Evolutionary conservation across 2,113 vertebrate genomes (phyloP).

Genomic region (Sinocyclocheilus anophthalmus): DNA sequence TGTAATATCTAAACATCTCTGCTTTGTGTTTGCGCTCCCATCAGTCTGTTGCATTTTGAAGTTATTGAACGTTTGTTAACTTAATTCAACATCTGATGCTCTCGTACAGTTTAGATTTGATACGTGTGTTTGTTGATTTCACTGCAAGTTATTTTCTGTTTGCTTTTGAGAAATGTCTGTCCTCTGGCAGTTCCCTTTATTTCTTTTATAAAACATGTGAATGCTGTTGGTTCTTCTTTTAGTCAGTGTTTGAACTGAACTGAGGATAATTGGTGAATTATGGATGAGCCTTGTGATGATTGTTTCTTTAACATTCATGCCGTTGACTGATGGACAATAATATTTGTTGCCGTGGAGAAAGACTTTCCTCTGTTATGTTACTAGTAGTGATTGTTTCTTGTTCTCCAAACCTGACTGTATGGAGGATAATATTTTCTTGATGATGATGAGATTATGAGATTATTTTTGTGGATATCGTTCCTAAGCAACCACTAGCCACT

Average conservation of each 20-base stretch:
- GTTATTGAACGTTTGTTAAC: not conserved
- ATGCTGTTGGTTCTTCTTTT: not conserved
- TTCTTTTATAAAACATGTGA: constrained; percentile 3
- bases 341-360: constrained; percentile 22
- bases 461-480: not conserved
- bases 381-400: not conserved
- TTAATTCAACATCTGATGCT: not conserved
- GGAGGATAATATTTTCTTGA: not conserved
- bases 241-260: not conserved
- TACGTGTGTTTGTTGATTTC: not conserved
- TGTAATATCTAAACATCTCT: not conserved
- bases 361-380: constrained; percentile 11
- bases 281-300: not conserved
- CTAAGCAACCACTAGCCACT: not conserved
- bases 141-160: not conserved
- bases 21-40: not conserved
- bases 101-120: not conserved
- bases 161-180: not conserved
- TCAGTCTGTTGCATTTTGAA: not conserved
- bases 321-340: constrained; percentile 27
- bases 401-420: not conserved
- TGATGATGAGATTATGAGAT: not conserved
- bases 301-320: not conserved
- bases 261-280: not conserved
- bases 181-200: constrained; percentile 14